phyloP scores from a whole-genome alignment of 2,113 vertebrate species.

The Platichthys stellatus region DNA sequence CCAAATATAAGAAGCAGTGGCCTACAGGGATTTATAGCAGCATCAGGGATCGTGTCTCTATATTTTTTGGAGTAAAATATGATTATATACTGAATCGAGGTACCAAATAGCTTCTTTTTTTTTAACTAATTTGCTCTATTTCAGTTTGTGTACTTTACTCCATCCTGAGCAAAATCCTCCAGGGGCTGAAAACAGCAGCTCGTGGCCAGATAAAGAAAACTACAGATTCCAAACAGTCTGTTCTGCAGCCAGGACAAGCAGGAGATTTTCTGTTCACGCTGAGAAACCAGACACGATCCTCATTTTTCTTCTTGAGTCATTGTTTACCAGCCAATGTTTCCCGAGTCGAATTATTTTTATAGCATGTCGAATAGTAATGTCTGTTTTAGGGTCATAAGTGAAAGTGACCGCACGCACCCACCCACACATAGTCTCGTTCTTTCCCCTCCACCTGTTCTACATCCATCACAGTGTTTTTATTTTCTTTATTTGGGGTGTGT shows the following conservation, averaged over 20 bases:
- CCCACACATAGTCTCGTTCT: not conserved
- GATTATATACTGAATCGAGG: not conserved
- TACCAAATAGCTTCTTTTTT: too few species aligned
- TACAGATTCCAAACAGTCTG: too few species aligned
- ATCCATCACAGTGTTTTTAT: constrained; percentile 29
- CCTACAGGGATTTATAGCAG: too few species aligned
- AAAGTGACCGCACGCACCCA: too few species aligned
- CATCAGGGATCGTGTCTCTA: too few species aligned
- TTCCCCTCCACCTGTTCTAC: constrained; percentile 25
- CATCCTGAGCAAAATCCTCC: too few species aligned
- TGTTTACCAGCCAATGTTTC: not conserved
- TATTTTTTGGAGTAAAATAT: not conserved
- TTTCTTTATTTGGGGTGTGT: constrained; percentile 8
- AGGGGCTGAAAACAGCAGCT: too few species aligned
- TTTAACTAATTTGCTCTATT: too few species aligned
- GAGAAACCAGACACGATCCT: constrained; percentile 3
- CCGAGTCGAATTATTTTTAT: too few species aligned
- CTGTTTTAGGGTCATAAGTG: not conserved
- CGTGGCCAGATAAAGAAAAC: too few species aligned
- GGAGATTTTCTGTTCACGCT: not conserved
- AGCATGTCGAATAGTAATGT: not conserved
- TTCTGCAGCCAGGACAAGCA: not conserved
- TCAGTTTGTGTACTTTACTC: too few species aligned
- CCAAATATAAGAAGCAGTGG: too few species aligned
- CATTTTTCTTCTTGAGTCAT: constrained; percentile 20